Evolutionary conservation across 2,113 vertebrate genomes (phyloP).

Genomic region (Siphamia tubifer): DNA sequence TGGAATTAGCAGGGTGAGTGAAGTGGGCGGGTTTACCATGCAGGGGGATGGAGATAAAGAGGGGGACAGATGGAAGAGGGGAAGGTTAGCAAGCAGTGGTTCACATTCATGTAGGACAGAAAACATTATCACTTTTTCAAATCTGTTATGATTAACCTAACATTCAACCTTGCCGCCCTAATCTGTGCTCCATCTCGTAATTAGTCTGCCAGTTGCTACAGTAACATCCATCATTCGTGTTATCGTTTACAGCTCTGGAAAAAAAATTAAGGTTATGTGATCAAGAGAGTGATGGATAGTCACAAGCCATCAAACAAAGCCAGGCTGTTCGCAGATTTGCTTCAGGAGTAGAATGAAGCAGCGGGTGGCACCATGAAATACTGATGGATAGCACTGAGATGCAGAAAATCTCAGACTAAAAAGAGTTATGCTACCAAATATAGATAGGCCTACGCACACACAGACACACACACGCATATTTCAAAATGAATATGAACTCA

Average conservation of each 20-base stretch:
- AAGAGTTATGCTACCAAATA: no score
- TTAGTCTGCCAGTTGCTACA: not conserved
- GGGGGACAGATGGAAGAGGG: conserved; percentile 19
- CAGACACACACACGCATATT: no score
- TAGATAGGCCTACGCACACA: no score
- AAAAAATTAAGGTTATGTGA: no score
- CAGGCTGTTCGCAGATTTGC: no score
- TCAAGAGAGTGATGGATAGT: no score
- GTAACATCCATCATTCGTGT: not conserved
- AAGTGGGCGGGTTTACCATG: conserved; percentile 45
- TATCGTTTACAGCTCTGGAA: not conserved
- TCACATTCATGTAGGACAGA: conserved; percentile 2
- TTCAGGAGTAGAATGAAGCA: no score
- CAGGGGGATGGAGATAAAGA: conserved; percentile 7
- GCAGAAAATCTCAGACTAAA: no score
- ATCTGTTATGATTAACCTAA: conserved; percentile 32
- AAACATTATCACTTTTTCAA: not conserved
- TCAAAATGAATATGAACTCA: no score
- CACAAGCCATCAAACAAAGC: no score
- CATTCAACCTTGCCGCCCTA: conserved; percentile 7
- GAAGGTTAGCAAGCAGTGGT: conserved; percentile 36
- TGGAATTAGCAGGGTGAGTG: conserved; percentile 26
- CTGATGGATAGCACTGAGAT: no score
- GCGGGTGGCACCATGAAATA: no score
- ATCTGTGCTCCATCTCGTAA: conserved; percentile 2